Conservation (phyloP, 2,888 invertebrate species). For the Heliconius cydno region DNA sequence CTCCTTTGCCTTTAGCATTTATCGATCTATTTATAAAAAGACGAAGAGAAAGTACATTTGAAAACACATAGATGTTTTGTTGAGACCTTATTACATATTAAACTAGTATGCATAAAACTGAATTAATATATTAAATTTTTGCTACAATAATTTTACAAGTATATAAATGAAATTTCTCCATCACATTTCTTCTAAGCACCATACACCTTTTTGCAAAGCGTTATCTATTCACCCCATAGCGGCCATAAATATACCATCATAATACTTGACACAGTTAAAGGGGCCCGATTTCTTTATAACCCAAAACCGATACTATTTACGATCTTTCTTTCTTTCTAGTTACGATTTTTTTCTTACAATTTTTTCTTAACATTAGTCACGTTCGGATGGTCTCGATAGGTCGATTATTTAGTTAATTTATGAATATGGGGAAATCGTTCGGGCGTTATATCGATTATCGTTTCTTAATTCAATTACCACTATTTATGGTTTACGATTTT, state of each 20-base stretch:
- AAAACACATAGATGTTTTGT: too few relatives aligned
- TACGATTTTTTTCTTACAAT: too few relatives aligned
- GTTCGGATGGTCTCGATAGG: slow-evolving; percentile 54
- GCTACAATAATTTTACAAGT: too few relatives aligned
- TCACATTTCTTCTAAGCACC: not conserved
- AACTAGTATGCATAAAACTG: too few relatives aligned
- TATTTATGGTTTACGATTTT: slow-evolving; percentile 50
- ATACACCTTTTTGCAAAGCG: slow-evolving; percentile 9
- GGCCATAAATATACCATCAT: slow-evolving; percentile 48
- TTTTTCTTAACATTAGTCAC: slow-evolving; percentile 58
- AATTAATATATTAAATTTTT: too few relatives aligned
- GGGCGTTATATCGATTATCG: slow-evolving; percentile 57
- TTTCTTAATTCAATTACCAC: slow-evolving; percentile 55
- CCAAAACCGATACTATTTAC: slow-evolving; percentile 71
- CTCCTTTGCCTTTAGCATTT: too few relatives aligned
- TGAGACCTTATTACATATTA: too few relatives aligned
- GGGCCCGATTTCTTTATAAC: slow-evolving; percentile 73
- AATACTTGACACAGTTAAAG: slow-evolving; percentile 53
- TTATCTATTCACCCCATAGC: slow-evolving; percentile 28
- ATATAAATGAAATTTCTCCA: not conserved
- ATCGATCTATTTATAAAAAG: too few relatives aligned
- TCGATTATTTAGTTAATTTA: slow-evolving; percentile 54
- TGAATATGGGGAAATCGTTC: slow-evolving; percentile 53
- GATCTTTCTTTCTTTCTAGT: slow-evolving; percentile 45
- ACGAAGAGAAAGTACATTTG: too few relatives aligned